Evolutionary conservation across 2,888 invertebrate genomes (phyloP).

Genomic region (Chouioia cunea): DNA sequence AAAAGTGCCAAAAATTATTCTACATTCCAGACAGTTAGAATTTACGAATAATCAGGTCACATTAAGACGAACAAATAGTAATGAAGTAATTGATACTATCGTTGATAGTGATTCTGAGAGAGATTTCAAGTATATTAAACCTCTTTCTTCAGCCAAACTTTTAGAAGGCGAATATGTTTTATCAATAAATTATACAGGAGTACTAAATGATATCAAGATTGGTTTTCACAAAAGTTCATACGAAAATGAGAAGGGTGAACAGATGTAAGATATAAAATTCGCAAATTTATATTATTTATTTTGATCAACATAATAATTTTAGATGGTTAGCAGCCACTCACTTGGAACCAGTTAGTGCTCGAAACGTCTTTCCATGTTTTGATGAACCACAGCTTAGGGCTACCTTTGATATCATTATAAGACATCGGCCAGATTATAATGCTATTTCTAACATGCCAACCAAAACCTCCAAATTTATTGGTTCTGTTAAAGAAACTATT

Average conservation of each 20-base stretch:
- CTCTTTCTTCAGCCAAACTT: not conserved
- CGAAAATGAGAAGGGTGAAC: not conserved
- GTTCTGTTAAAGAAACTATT: constrained; percentile 68
- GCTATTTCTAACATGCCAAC: constrained; percentile 85
- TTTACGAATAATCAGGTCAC: not conserved
- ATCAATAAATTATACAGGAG: not conserved
- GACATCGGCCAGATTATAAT: constrained; percentile 71
- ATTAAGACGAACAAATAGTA: not conserved
- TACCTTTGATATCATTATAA: constrained; percentile 78
- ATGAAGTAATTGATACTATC: not conserved
- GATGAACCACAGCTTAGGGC: constrained; percentile 90
- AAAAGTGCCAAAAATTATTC: not conserved
- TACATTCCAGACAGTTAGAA: not conserved
- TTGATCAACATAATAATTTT: constrained; percentile 43
- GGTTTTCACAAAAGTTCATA: not conserved
- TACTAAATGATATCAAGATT: not conserved
- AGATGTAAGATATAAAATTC: not conserved
- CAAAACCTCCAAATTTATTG: not conserved
- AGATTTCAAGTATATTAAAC: not conserved
- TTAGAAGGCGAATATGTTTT: constrained; percentile 2
- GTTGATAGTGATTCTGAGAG: not conserved
- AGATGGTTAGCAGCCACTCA: constrained; percentile 85
- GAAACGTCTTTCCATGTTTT: constrained; percentile 87
- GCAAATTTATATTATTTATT: not conserved
- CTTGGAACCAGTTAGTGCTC: constrained; percentile 83